Conservation (phyloP, 2,888 invertebrate species). For the Lomographa bimaculata region DNA sequence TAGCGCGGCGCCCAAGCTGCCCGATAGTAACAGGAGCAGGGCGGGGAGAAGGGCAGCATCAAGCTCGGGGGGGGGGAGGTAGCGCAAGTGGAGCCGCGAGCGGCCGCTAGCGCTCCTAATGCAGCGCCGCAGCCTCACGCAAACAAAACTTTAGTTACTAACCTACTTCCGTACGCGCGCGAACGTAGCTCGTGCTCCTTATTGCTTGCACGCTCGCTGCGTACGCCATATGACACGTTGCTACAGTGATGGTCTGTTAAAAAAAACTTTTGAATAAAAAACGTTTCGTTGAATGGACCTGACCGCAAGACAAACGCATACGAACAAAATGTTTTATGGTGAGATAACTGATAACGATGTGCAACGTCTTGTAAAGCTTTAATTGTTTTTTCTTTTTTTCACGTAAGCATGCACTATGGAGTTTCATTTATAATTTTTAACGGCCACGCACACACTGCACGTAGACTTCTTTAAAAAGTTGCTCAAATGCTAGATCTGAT, state of each 20-base stretch:
- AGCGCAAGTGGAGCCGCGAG: slow-evolving; percentile 50
- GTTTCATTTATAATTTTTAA: slow-evolving; percentile 53
- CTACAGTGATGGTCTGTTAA: slow-evolving; percentile 69
- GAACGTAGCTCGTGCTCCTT: slow-evolving; percentile 64
- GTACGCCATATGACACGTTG: slow-evolving; percentile 58
- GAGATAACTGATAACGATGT: slow-evolving; percentile 64
- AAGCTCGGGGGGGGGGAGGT: slow-evolving; percentile 45
- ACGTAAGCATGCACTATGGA: slow-evolving; percentile 69
- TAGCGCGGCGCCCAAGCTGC: slow-evolving; percentile 26
- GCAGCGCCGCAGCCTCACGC: slow-evolving; percentile 82
- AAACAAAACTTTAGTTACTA: slow-evolving; percentile 84
- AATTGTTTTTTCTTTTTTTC: slow-evolving; percentile 59
- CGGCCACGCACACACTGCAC: slow-evolving; percentile 70
- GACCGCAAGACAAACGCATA: slow-evolving; percentile 62
- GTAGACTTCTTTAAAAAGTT: slow-evolving; percentile 29
- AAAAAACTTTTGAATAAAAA: slow-evolving; percentile 36
- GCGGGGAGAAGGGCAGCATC: slow-evolving; percentile 50
- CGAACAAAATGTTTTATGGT: slow-evolving; percentile 81
- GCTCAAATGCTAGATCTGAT: too few species aligned
- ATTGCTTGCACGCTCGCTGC: slow-evolving; percentile 53
- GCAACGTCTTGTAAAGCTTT: slow-evolving; percentile 64
- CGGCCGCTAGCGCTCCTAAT: slow-evolving; percentile 56
- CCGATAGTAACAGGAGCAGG: slow-evolving; percentile 75
- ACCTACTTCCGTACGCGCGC: slow-evolving; percentile 83
- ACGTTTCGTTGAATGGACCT: slow-evolving; percentile 68